Percentiles rank a stretch among this genome's conserved stretches.
phyloP scores from a whole-genome alignment of 1,140 invertebrate genomes.

The Rhopalosiphum padi region DNA sequence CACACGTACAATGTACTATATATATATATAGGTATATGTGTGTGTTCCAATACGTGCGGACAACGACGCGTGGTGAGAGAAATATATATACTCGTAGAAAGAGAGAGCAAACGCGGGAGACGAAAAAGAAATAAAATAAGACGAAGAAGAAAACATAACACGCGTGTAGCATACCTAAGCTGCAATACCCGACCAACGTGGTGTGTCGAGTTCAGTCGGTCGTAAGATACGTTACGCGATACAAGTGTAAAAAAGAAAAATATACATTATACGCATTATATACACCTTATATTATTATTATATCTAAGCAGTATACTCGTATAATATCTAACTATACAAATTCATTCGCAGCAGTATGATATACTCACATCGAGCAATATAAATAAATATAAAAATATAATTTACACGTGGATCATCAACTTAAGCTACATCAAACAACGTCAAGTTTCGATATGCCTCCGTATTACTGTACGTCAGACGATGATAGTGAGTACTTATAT shows the following conservation, averaged over 20 bases:
- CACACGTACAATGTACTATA: not conserved
- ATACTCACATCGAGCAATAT: not conserved
- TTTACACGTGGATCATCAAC: not conserved
- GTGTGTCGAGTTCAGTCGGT: conserved; percentile 11
- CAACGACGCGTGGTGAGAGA: not conserved
- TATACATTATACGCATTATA: not conserved
- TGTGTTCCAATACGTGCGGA: not conserved
- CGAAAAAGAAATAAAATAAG: not conserved
- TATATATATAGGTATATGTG: not conserved
- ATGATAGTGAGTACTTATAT: conserved; percentile 20
- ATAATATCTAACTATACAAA: not conserved
- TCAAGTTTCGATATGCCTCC: conserved; percentile 6
- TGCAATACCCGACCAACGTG: not conserved
- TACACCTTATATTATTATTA: not conserved
- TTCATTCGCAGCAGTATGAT: not conserved
- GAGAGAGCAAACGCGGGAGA: not conserved
- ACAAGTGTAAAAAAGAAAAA: not conserved
- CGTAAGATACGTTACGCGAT: conserved; percentile 13
- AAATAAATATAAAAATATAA: not conserved
- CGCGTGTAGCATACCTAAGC: not conserved
- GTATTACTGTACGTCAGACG: conserved; percentile 30
- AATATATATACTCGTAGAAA: not conserved
- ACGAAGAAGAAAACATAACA: not conserved
- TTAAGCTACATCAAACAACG: not conserved
- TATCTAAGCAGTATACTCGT: not conserved